Evolutionary conservation across 1,140 invertebrate species (phyloP).

Genomic region (Drosophila arawakana): DNA sequence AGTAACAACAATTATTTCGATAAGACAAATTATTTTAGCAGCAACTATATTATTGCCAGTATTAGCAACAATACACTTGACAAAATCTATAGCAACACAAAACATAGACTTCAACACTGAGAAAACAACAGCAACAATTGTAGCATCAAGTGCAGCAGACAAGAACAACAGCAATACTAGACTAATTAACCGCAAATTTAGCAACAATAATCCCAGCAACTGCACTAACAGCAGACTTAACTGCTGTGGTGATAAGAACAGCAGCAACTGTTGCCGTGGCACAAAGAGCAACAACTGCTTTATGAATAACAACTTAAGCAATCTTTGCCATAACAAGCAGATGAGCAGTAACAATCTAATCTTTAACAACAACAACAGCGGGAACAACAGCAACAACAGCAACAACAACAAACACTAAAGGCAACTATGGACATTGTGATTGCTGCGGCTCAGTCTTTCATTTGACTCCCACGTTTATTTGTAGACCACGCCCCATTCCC

Average conservation of each 20-base stretch:
- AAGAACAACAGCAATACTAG: no score
- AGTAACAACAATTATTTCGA: not conserved
- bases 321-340: not conserved
- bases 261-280: not conserved
- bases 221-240: not conserved
- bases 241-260: not conserved
- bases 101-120: no score
- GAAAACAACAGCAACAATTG: no score
- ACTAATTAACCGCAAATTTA: not conserved
- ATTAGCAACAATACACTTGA: not conserved
- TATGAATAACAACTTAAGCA: no score
- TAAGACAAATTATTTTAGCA: not conserved
- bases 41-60: not conserved
- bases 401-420: no score
- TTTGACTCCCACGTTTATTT: not conserved
- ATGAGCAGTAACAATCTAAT: not conserved
- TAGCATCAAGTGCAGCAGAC: not conserved
- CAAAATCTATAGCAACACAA: not conserved
- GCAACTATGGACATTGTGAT: no score
- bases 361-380: not conserved
- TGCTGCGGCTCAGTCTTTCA: not conserved
- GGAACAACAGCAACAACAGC: not conserved
- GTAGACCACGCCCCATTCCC: no score
- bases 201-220: not conserved
- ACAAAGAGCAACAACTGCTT: not conserved